phyloP scores from a whole-genome alignment of 1,140 invertebrate genomes.

The Drosophila erecta region DNA sequence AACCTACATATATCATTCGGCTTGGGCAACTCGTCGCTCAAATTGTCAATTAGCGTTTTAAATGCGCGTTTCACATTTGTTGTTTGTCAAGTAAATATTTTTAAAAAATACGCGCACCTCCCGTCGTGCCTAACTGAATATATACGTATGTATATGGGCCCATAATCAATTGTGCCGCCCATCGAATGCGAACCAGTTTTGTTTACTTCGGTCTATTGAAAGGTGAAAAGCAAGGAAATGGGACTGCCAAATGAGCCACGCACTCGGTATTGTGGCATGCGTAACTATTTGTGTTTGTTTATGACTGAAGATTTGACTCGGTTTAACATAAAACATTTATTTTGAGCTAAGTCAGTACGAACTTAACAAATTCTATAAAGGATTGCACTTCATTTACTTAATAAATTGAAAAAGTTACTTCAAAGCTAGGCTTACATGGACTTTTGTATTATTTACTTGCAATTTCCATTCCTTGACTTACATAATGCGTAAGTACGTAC shows the following conservation, averaged over 20 bases:
- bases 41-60: conserved; percentile 60
- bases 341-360: no score
- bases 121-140: conserved; percentile 18
- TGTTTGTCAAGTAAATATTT: conserved; percentile 51
- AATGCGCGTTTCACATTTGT: conserved; percentile 53
- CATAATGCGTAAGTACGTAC: no score
- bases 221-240: conserved; percentile 31
- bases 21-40: conserved; percentile 44
- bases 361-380: no score
- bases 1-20: conserved; percentile 42
- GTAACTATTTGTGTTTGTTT: background rate
- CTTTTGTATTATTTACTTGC: no score
- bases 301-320: background rate
- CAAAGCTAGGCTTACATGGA: no score
- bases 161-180: conserved; percentile 46
- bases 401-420: no score
- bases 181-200: conserved; percentile 45
- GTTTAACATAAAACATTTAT: no score
- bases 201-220: conserved; percentile 17
- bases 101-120: conserved; percentile 32
- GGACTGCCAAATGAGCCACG: conserved; percentile 22
- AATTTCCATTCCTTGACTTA: no score
- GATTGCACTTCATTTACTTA: no score
- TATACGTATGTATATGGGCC: conserved; percentile 4
- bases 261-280: conserved; percentile 27